phyloP scores from a whole-genome alignment of 2,797 vertebrate species.

The Hoplostethus mediterraneus region DNA sequence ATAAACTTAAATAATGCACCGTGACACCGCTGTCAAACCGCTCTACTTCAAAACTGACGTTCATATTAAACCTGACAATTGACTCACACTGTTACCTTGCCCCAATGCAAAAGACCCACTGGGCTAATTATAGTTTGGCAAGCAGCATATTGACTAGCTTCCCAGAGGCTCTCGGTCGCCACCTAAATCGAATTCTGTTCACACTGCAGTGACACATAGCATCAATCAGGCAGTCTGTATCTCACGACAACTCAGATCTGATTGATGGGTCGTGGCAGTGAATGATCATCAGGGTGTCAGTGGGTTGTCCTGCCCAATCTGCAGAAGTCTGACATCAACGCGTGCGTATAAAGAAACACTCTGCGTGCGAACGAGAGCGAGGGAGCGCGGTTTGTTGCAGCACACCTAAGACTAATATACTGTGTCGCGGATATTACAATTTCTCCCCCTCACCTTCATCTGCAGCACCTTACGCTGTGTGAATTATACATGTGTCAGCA shows the following conservation, averaged over 20 bases:
- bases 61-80: constrained; percentile 53
- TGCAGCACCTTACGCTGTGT: constrained; percentile 74
- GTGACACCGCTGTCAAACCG: constrained; percentile 42
- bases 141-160: constrained; percentile 77
- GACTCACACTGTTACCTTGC: constrained; percentile 65
- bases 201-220: constrained; percentile 73
- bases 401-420: constrained; percentile 43
- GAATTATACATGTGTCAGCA: constrained; percentile 80
- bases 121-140: constrained; percentile 77
- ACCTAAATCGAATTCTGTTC: constrained; percentile 78
- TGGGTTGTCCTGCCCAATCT: constrained; percentile 60
- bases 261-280: constrained; percentile 79
- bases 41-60: constrained; percentile 40
- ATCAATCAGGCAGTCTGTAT: constrained; percentile 75
- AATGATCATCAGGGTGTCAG: constrained; percentile 70
- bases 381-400: constrained; percentile 15
- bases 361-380: constrained; percentile 11
- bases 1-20: constrained; percentile 4
- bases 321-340: constrained; percentile 56
- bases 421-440: constrained; percentile 41
- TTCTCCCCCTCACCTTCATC: constrained; percentile 50
- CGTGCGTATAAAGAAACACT: constrained; percentile 33
- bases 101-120: constrained; percentile 51
- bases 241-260: constrained; percentile 61
- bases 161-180: constrained; percentile 67